Percentiles rank a stretch among this genome's conserved stretches.
Evolutionary conservation across 2,113 vertebrate genomes (phyloP).

Genomic region (Spheniscus mendiculus): DNA sequence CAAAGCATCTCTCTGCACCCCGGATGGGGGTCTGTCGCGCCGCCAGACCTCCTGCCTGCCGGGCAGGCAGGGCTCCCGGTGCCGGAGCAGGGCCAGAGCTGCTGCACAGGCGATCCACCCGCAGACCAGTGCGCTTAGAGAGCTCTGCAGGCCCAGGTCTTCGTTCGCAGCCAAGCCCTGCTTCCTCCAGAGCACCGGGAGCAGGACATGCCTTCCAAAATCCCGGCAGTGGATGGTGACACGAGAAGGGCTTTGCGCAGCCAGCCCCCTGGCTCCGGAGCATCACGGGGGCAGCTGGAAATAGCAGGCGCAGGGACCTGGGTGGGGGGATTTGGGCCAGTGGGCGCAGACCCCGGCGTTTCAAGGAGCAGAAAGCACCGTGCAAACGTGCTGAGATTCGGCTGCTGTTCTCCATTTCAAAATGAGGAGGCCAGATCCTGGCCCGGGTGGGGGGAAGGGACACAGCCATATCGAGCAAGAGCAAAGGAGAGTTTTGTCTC

Average conservation of each 20-base stretch:
- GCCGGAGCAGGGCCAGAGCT: background rate
- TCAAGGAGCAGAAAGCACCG: background rate
- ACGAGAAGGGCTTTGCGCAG: background rate
- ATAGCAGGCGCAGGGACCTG: rapidly evolving
- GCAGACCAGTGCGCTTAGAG: too few relatives aligned
- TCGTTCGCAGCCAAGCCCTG: background rate
- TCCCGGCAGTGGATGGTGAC: rapidly evolving
- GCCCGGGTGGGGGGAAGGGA: background rate
- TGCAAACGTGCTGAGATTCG: rapidly evolving
- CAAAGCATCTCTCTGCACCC: background rate
- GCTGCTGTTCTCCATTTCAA: rapidly evolving
- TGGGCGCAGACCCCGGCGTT: background rate
- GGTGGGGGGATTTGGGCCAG: background rate
- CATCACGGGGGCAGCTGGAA: rapidly evolving
- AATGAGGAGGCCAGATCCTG: background rate
- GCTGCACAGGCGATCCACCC: background rate
- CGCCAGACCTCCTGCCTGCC: background rate
- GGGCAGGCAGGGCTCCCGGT: background rate
- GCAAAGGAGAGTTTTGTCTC: background rate
- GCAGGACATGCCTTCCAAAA: rapidly evolving
- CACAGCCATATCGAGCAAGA: background rate
- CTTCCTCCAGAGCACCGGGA: rapidly evolving
- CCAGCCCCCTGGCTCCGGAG: background rate
- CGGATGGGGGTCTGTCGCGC: rapidly evolving
- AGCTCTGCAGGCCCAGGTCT: background rate